These are phyloP conservation scores for Hyperoplus lanceolatus DNA, from an alignment of 2,797 vertebrate genomes.

Conservation along the genomic window DNA sequence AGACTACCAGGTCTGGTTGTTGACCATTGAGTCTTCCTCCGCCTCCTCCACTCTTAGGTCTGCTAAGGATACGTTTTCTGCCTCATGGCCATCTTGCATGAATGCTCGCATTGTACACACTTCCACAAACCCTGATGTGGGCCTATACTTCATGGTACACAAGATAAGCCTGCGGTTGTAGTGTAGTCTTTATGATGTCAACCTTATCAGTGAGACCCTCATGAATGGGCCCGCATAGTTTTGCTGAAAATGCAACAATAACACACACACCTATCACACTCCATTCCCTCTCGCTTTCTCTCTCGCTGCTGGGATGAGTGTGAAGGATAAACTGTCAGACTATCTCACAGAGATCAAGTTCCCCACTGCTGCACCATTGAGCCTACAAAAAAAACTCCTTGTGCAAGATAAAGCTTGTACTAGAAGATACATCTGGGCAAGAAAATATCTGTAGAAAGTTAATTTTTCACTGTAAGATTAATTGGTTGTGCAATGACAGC, in stretches of 20 bases:
- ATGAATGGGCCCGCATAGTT: conserved; percentile 73
- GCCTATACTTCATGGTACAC: conserved; percentile 37
- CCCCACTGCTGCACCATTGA: conserved; percentile 40
- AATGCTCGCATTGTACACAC: conserved; percentile 49
- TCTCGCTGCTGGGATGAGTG: conserved; percentile 66
- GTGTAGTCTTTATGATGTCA: conserved; percentile 63
- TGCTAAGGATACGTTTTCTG: conserved; percentile 23
- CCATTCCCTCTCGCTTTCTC: conserved; percentile 58
- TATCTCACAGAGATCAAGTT: conserved; percentile 87
- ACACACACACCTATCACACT: conserved; percentile 80
- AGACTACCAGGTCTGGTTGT: conserved; percentile 15
- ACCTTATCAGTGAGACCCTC: conserved; percentile 60
- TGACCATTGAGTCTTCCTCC: conserved; percentile 31
- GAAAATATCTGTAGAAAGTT: conserved; percentile 7
- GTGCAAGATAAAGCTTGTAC: conserved; percentile 64
- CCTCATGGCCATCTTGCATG: conserved; percentile 29
- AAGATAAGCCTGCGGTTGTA: conserved; percentile 68
- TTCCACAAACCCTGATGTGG: conserved; percentile 72
- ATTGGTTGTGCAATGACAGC: conserved; percentile 18
- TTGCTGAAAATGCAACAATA: conserved; percentile 81
- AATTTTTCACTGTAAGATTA: conserved; percentile 33
- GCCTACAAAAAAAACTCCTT: conserved; percentile 21
- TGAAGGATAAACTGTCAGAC: conserved; percentile 79
- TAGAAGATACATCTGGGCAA: conserved; percentile 32
- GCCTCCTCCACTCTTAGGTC: conserved; percentile 32